phyloP scores from a whole-genome alignment of 2,888 invertebrate genomes.

The Cepaea hortensis region DNA sequence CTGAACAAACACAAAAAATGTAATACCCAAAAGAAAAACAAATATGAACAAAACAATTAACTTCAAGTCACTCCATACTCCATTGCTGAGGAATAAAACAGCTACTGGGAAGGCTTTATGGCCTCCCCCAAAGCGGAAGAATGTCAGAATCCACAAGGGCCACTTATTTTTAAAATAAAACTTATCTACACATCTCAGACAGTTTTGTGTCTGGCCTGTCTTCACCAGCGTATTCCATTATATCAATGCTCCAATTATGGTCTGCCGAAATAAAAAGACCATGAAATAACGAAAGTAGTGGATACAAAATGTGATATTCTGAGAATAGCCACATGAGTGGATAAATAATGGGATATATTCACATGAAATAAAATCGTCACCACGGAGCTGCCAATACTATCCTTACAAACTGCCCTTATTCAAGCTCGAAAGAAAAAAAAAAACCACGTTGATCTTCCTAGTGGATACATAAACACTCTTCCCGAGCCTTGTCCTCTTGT shows the following conservation, averaged over 20 bases:
- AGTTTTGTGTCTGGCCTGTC: conserved; percentile 41
- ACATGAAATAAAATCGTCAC: no score
- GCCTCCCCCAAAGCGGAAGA: no score
- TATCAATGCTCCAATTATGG: background rate
- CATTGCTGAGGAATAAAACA: background rate
- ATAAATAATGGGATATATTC: no score
- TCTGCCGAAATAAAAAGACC: no score
- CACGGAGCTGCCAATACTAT: background rate
- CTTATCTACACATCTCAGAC: background rate
- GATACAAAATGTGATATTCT: no score
- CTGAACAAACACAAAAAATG: no score
- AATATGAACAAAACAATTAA: background rate
- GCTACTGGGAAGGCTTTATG: no score
- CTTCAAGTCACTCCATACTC: background rate
- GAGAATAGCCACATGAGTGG: no score
- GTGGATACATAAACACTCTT: background rate
- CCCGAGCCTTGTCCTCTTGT: no score
- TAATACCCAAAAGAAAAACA: no score
- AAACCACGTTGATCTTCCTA: background rate
- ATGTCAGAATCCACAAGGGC: background rate
- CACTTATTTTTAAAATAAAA: no score
- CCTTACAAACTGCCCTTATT: background rate
- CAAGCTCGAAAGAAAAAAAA: background rate
- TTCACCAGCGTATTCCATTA: conserved; percentile 19
- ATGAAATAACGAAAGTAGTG: no score